phyloP scores from a whole-genome alignment of 2,888 invertebrate species.

The Prosapia bicincta region DNA sequence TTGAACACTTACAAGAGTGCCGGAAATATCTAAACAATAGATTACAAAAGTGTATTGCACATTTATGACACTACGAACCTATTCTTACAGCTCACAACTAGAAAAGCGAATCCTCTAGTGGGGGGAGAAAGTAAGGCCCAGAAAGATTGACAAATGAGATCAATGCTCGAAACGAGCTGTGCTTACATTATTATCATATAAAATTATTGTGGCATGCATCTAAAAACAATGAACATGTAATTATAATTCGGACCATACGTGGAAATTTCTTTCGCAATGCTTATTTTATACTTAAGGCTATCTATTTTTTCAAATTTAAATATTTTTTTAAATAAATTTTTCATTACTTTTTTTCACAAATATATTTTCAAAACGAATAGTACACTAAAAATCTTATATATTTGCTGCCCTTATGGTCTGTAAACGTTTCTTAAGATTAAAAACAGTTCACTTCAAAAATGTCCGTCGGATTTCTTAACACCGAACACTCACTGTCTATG shows the following conservation, averaged over 20 bases:
- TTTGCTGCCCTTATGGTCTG: conserved; percentile 10
- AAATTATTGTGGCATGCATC: conserved; percentile 24
- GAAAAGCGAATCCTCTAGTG: background rate
- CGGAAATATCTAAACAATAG: background rate
- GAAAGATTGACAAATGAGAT: conserved; percentile 27
- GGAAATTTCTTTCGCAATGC: conserved; percentile 12
- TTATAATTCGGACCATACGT: conserved; percentile 31
- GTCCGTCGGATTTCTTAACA: too few species aligned
- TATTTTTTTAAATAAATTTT: background rate
- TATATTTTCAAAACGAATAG: conserved; percentile 19
- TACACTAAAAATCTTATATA: conserved; percentile 20
- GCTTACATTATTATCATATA: conserved; percentile 18
- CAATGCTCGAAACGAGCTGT: conserved; percentile 27
- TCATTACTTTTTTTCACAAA: background rate
- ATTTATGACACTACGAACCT: background rate
- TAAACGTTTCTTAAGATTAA: background rate
- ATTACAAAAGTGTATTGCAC: background rate
- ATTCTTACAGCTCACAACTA: background rate
- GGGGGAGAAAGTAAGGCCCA: conserved; percentile 25
- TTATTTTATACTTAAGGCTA: background rate
- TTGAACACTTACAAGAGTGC: background rate
- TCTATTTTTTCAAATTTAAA: background rate
- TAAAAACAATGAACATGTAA: conserved; percentile 22
- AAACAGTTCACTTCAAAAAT: background rate
- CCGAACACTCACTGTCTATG: too few species aligned